Conservation (phyloP, 2,888 invertebrate species). For the Arenicola marina region DNA sequence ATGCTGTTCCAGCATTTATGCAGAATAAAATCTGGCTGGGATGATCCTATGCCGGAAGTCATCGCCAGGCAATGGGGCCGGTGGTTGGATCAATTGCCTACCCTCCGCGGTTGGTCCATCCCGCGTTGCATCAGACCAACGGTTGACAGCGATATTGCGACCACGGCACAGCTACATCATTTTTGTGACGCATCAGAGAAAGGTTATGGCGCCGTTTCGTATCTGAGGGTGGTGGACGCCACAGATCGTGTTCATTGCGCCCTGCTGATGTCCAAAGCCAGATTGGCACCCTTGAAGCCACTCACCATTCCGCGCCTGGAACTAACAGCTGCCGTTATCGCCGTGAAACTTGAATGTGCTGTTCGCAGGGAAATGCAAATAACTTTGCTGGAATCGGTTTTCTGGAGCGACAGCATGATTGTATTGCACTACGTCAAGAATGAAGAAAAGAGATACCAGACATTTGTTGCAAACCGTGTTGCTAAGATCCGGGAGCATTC, state of each 20-base stretch:
- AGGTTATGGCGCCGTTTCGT: constrained; percentile 6
- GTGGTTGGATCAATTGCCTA: constrained; percentile 2
- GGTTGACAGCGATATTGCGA: neutral
- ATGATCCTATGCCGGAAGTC: constrained; percentile 23
- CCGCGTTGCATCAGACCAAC: constrained; percentile 13
- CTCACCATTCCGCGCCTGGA: constrained; percentile 5
- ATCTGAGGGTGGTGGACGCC: neutral
- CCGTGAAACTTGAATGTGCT: neutral
- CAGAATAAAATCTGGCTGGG: constrained; percentile 19
- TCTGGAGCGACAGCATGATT: constrained; percentile 34
- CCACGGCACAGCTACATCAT: neutral
- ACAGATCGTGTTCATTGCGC: neutral
- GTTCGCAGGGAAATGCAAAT: neutral
- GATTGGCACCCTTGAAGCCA: constrained; percentile 4
- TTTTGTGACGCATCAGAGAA: constrained; percentile 6
- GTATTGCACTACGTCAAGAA: constrained; percentile 37
- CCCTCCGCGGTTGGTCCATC: neutral
- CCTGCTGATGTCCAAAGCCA: neutral
- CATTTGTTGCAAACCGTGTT: constrained; percentile 38
- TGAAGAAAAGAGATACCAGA: constrained; percentile 32
- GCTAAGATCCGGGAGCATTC: constrained; percentile 29
- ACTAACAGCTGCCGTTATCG: constrained; percentile 5
- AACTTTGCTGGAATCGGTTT: neutral
- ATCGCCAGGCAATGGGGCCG: neutral
- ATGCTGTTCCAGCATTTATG: constrained; percentile 33